phyloP scores from a whole-genome alignment of 2,888 invertebrate genomes.

The Drosophila anomalipes region DNA sequence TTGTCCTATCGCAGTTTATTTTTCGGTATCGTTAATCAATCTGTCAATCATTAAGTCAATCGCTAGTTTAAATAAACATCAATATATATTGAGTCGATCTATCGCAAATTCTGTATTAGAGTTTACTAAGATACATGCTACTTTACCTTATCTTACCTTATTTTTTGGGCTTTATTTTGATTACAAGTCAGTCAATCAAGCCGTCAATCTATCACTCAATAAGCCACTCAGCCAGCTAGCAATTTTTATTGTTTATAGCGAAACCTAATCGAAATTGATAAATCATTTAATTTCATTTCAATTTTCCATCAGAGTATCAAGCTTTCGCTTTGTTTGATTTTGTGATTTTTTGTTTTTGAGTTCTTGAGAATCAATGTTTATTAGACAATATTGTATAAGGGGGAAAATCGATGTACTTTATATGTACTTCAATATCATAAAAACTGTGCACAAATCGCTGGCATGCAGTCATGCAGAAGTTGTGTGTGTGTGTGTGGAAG shows the following conservation, averaged over 20 bases:
- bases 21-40: neutral
- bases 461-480: conserved; percentile 40
- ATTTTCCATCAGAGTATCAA: conserved; percentile 8
- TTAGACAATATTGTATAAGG: conserved; percentile 12
- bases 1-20: neutral
- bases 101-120: neutral
- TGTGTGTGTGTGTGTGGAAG: conserved; percentile 11
- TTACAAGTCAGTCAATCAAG: neutral
- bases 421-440: conserved; percentile 8
- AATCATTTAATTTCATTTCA: neutral
- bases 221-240: neutral
- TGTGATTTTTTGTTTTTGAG: neutral
- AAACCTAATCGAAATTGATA: neutral
- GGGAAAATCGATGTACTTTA: neutral
- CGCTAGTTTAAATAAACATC: neutral
- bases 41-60: neutral
- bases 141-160: too few relatives aligned
- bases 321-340: conserved; percentile 1
- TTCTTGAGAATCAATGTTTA: neutral
- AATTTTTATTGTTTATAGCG: neutral
- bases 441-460: conserved; percentile 30
- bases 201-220: neutral
- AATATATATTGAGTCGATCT: neutral
- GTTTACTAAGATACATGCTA: neutral
- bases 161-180: neutral